Conservation (phyloP, 2,888 invertebrate genomes). For the Chrysomela aeneicollis region DNA sequence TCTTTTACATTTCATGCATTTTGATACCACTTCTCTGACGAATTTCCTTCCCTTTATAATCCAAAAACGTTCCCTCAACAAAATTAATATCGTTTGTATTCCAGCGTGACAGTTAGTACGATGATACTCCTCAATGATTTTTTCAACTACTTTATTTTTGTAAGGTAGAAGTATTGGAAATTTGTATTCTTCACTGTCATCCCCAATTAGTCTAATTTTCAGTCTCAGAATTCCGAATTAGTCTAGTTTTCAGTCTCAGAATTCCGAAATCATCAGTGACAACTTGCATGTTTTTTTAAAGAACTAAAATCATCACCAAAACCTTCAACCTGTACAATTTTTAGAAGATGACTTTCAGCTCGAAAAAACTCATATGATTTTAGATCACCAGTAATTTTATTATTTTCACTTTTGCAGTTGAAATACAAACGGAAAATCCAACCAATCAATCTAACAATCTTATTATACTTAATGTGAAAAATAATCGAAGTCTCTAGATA, state of each 20-base stretch:
- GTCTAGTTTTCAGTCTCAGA: not conserved
- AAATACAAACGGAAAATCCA: no score
- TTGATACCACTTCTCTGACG: not conserved
- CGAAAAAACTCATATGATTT: not conserved
- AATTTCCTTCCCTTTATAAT: conserved; percentile 3
- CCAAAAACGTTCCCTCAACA: not conserved
- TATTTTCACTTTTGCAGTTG: not conserved
- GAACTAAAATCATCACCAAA: not conserved
- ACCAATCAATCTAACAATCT: no score
- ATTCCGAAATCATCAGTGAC: not conserved
- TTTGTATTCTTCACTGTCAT: conserved; percentile 2
- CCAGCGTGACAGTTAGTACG: not conserved
- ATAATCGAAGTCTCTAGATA: no score
- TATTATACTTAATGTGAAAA: not conserved
- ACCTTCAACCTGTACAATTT: not conserved
- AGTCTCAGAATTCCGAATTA: not conserved
- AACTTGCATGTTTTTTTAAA: not conserved
- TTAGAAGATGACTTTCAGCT: not conserved
- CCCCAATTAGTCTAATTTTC: not conserved
- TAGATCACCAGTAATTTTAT: not conserved
- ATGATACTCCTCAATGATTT: not conserved
- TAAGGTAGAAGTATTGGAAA: not conserved
- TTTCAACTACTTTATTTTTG: no score
- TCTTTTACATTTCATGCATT: not conserved
- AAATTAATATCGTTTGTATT: not conserved